Evolutionary conservation across 2,113 vertebrate species (phyloP).

Genomic region (Centropristis striata): DNA sequence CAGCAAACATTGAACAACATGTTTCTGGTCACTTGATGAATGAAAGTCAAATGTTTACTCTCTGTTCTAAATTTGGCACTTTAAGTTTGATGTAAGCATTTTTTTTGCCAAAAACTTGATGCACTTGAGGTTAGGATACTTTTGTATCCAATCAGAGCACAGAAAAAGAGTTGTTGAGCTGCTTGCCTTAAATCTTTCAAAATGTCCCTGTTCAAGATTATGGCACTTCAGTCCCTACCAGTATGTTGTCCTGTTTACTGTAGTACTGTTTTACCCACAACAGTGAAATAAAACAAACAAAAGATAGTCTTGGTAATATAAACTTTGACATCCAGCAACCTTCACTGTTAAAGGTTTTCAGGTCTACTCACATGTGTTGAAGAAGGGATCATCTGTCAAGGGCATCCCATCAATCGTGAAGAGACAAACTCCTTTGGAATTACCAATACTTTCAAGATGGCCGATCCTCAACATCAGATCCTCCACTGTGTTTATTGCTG

Average conservation of each 20-base stretch:
- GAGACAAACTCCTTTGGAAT: slow-evolving; percentile 64
- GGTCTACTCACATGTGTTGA: slow-evolving; percentile 75
- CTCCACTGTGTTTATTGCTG: slow-evolving; percentile 69
- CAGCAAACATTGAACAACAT: background rate
- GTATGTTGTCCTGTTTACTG: too few relatives aligned
- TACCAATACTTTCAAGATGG: slow-evolving; percentile 52
- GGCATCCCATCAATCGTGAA: slow-evolving; percentile 72
- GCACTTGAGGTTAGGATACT: too few relatives aligned
- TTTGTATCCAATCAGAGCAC: too few relatives aligned
- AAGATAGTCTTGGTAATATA: background rate
- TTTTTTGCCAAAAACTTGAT: too few relatives aligned
- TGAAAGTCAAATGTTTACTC: background rate
- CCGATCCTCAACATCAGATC: slow-evolving; percentile 72
- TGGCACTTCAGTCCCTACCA: too few relatives aligned
- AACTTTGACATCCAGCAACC: background rate
- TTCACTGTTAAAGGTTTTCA: background rate
- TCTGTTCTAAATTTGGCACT: too few relatives aligned
- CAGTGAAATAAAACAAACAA: background rate
- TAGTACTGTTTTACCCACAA: background rate
- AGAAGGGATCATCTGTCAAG: slow-evolving; percentile 76
- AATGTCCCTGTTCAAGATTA: background rate
- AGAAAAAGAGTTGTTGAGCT: too few relatives aligned
- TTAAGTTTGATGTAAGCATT: too few relatives aligned
- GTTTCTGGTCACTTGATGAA: too few relatives aligned
- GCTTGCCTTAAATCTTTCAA: too few relatives aligned